These are phyloP conservation scores for Spongilla lacustris DNA, from an alignment of 37 sponge, comb jelly and placozoan species.

Conservation along the genomic window DNA sequence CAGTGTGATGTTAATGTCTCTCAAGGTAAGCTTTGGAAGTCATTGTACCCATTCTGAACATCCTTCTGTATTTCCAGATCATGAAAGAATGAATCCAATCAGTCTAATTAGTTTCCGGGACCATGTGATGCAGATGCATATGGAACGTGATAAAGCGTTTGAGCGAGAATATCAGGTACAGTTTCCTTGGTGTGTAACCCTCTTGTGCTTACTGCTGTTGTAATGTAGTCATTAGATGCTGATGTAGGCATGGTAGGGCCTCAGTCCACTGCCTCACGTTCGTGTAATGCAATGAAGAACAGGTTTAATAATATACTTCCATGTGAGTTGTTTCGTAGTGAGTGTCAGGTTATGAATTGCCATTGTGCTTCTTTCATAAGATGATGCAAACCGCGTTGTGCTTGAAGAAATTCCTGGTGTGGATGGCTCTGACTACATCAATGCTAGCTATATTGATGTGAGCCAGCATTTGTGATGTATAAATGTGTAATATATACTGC, in stretches of 20 bases:
- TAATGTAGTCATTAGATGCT: background rate
- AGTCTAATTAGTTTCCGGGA: constrained; percentile 59
- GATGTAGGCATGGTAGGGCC: background rate
- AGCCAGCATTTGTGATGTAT: background rate
- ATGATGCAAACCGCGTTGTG: constrained; percentile 56
- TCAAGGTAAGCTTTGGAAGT: background rate
- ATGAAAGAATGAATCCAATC: constrained; percentile 59
- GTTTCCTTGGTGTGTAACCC: background rate
- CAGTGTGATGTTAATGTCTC: background rate
- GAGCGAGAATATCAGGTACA: constrained; percentile 78
- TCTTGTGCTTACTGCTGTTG: background rate
- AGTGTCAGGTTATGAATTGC: too few species aligned
- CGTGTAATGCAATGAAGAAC: constrained; percentile 64
- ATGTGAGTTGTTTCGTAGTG: constrained; percentile 71
- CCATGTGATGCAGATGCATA: constrained; percentile 69
- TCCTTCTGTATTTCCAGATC: background rate
- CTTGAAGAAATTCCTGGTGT: constrained; percentile 22
- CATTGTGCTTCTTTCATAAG: too few species aligned
- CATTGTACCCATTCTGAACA: background rate
- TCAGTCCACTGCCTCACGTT: constrained; percentile 39
- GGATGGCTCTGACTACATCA: constrained; percentile 74
- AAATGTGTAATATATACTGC: background rate
- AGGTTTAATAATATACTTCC: constrained; percentile 82
- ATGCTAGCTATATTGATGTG: constrained; percentile 67
- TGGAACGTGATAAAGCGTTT: constrained; percentile 69